Evolutionary conservation across 1,140 invertebrate species (phyloP).

Genomic region (Drosophila nasuta): DNA sequence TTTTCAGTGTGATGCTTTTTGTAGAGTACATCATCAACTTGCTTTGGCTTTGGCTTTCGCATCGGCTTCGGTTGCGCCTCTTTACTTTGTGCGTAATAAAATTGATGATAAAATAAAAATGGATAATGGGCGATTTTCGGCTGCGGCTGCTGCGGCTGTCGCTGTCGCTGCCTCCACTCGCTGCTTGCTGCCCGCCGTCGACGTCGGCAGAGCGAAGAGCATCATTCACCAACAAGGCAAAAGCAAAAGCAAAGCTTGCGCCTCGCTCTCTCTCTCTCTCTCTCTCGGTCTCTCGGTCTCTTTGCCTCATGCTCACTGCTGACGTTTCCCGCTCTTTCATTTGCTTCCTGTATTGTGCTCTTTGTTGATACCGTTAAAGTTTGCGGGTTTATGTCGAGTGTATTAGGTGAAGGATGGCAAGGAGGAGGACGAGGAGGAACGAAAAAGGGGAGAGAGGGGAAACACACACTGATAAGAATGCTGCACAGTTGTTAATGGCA

Average conservation of each 20-base stretch:
- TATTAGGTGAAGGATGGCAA: not conserved
- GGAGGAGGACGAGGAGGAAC: not conserved
- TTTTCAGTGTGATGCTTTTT: conserved; percentile 37
- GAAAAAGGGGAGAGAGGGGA: conserved; percentile 5
- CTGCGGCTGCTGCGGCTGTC: conserved; percentile 23
- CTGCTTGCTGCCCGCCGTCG: not conserved
- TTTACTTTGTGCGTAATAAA: conserved; percentile 78
- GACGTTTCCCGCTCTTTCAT: conserved; percentile 27
- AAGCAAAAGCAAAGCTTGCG: not conserved
- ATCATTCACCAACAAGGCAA: not conserved
- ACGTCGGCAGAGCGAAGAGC: conserved; percentile 29
- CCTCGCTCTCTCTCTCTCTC: conserved; percentile 22
- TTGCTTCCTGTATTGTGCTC: conserved; percentile 36
- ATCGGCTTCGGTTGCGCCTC: conserved; percentile 62
- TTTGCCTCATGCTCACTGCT: not conserved
- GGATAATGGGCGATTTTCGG: conserved; percentile 78
- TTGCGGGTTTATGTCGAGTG: conserved; percentile 1
- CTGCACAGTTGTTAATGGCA: conserved; percentile 73
- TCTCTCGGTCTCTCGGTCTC: not conserved
- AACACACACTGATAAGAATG: conserved; percentile 64
- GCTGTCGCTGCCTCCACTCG: not conserved
- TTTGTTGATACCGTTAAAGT: conserved; percentile 34
- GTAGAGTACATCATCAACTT: conserved; percentile 60
- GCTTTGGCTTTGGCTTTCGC: conserved; percentile 31
- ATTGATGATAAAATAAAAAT: conserved; percentile 82